Evolutionary conservation across 2,113 vertebrate species (phyloP).

Genomic region (Microcebus griseorufus): DNA sequence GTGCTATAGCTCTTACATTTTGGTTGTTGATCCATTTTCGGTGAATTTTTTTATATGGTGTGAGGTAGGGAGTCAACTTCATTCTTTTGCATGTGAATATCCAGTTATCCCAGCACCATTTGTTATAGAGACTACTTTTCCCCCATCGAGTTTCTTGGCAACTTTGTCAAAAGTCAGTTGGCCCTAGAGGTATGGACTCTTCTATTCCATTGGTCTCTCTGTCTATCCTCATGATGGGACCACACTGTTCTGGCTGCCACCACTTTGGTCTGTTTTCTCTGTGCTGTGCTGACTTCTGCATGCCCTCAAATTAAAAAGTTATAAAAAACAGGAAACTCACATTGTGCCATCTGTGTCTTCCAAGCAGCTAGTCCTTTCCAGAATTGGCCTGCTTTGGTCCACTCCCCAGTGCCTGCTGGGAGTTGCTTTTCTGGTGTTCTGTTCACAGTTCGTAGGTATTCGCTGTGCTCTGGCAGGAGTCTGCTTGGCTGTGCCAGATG

Average conservation of each 20-base stretch:
- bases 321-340: not conserved
- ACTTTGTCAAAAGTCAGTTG: not conserved
- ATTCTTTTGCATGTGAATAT: not conserved
- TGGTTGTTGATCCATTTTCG: not conserved
- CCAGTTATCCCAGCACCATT: not conserved
- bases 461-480: not conserved
- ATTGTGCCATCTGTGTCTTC: not conserved
- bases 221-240: not conserved
- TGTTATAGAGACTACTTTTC: not conserved
- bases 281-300: not conserved
- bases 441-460: not conserved
- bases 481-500: not conserved
- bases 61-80: not conserved
- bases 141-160: not conserved
- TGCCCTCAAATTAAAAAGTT: not conserved
- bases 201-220: accelerated
- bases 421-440: not conserved
- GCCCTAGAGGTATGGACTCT: accelerated
- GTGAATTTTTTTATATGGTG: not conserved
- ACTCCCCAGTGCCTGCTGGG: not conserved
- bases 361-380: accelerated
- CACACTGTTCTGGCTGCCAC: not conserved
- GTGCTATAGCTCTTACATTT: not conserved
- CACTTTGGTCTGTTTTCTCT: not conserved
- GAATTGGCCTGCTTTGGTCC: not conserved